Evolutionary conservation across 2,113 vertebrate species (phyloP).

Genomic region (Rhineura floridana): DNA sequence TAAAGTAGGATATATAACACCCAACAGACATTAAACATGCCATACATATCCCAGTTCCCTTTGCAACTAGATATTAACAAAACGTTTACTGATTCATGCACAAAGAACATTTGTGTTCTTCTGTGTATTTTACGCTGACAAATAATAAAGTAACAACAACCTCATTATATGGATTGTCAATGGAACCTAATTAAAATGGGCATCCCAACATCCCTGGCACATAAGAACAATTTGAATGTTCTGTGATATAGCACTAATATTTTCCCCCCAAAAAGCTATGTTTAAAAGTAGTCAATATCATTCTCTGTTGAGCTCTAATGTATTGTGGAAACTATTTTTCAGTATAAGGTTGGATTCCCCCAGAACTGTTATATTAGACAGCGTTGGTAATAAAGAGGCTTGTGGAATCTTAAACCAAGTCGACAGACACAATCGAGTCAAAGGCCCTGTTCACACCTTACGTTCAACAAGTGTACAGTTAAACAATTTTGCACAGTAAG

Average conservation of each 20-base stretch:
- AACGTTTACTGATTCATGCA: not conserved
- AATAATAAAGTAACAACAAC: not conserved
- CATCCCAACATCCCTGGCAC: not conserved
- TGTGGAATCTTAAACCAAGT: not conserved
- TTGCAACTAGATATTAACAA: slow-evolving; percentile 1
- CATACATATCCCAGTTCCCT: slow-evolving; percentile 1
- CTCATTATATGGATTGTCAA: not conserved
- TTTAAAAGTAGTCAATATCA: not conserved
- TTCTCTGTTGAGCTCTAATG: no score
- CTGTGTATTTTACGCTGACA: not conserved
- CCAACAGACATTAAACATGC: not conserved
- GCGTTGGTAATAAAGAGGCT: not conserved
- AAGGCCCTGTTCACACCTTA: no score
- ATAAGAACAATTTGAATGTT: not conserved
- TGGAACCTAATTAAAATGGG: not conserved
- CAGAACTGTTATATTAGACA: not conserved
- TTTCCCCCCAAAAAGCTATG: not conserved
- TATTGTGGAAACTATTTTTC: not conserved
- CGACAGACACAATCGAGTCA: not conserved
- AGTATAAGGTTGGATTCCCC: not conserved
- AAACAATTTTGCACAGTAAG: not conserved
- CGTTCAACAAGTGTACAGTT: no score
- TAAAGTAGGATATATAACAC: slow-evolving; percentile 9
- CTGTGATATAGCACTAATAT: not conserved
- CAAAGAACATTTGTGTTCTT: not conserved